Percentiles rank a stretch among this genome's conserved stretches.
phyloP scores from a whole-genome alignment of 2,797 vertebrate species.

The Falco biarmicus region DNA sequence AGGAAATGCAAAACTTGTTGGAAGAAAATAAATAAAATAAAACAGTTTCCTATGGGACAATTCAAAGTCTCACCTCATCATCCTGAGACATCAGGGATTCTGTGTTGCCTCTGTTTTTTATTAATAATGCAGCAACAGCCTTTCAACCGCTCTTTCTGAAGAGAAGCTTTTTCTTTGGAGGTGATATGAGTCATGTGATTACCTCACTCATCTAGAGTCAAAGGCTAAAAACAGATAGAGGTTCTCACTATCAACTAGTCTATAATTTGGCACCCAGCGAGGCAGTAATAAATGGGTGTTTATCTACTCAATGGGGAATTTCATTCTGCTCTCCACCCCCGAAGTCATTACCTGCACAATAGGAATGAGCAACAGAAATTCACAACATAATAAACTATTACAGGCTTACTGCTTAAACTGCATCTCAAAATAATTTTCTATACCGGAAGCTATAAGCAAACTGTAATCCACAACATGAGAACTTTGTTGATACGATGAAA shows the following conservation, averaged over 20 bases:
- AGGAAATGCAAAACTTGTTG: slow-evolving; percentile 36
- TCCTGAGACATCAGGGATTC: slow-evolving; percentile 54
- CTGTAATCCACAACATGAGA: neutral
- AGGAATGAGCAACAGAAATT: slow-evolving; percentile 18
- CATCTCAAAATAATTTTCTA: neutral
- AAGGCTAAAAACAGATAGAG: slow-evolving; percentile 47
- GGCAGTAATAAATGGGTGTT: slow-evolving; percentile 40
- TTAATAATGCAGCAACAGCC: slow-evolving; percentile 51
- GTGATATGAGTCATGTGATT: slow-evolving; percentile 24
- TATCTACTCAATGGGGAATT: slow-evolving; percentile 40
- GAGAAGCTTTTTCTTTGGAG: slow-evolving; percentile 20
- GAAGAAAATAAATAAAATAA: slow-evolving; percentile 51
- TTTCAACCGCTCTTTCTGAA: slow-evolving; percentile 50
- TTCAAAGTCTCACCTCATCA: slow-evolving; percentile 70
- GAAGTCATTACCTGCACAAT: slow-evolving; percentile 45
- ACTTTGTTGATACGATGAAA: neutral
- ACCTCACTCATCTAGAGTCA: slow-evolving; percentile 51
- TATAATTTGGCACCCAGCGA: slow-evolving; percentile 61
- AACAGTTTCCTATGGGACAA: slow-evolving; percentile 27
- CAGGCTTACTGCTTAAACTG: neutral
- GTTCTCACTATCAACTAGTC: slow-evolving; percentile 41
- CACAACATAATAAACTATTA: slow-evolving; percentile 7
- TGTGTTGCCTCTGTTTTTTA: slow-evolving; percentile 46
- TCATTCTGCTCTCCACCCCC: neutral
- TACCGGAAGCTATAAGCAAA: neutral